These are phyloP conservation scores for Conistra vaccinii DNA, from an alignment of 2,888 invertebrate species.

Conservation along the genomic window DNA sequence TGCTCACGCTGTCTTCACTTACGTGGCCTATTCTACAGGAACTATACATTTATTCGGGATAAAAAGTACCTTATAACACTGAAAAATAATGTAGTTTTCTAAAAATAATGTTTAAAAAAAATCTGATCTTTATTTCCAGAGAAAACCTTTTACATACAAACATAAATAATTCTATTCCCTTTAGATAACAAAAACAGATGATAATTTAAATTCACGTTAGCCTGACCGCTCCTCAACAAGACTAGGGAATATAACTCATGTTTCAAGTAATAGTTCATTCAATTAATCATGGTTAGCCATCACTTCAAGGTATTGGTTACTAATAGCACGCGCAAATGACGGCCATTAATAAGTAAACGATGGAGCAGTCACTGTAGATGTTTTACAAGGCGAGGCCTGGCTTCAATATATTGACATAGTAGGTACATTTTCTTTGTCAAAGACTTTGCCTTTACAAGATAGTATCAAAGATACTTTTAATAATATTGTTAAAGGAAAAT, in stretches of 20 bases:
- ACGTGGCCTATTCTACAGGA: background rate
- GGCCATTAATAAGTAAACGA: constrained; percentile 7
- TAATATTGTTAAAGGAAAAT: background rate
- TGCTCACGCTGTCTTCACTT: no score
- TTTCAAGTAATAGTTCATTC: constrained; percentile 47
- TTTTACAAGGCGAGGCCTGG: constrained; percentile 28
- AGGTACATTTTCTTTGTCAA: background rate
- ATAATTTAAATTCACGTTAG: background rate
- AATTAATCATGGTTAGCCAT: constrained; percentile 44
- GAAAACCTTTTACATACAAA: background rate
- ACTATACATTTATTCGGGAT: background rate
- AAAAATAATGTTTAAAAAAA: no score
- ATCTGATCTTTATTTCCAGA: background rate
- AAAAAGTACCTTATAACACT: no score
- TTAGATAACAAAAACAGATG: background rate
- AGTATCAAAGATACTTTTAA: background rate
- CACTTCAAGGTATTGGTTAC: constrained; percentile 33
- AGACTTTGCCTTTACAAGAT: background rate
- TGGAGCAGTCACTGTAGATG: constrained; percentile 4
- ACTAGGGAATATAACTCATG: constrained; percentile 50
- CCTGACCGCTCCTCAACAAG: constrained; percentile 45
- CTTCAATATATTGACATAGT: constrained; percentile 13
- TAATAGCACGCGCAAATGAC: constrained; percentile 16
- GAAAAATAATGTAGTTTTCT: background rate
- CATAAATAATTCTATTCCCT: background rate